Evolutionary conservation across 2,113 vertebrate species (phyloP).

Genomic region (Nothoprocta perdicaria): DNA sequence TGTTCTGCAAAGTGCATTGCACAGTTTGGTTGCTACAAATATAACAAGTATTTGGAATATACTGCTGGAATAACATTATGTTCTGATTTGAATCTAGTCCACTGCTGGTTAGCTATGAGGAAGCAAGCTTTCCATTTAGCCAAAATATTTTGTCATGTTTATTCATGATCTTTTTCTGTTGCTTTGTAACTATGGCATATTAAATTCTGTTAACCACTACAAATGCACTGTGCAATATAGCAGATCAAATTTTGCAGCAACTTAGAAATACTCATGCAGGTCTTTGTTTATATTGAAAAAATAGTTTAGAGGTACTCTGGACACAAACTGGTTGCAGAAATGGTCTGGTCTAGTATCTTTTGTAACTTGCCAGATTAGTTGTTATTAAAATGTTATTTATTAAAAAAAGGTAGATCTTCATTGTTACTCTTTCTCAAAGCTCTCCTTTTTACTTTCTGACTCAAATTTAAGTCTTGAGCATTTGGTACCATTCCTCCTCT

Average conservation of each 20-base stretch:
- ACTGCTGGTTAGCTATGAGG: not conserved
- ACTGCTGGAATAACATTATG: not conserved
- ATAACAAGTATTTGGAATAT: not conserved
- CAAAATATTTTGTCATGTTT: not conserved
- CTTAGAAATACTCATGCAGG: not conserved
- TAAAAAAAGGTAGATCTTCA: not conserved
- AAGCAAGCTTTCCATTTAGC: not conserved
- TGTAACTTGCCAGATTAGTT: not conserved
- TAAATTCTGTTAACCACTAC: slow-evolving; percentile 1
- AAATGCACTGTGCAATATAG: not conserved
- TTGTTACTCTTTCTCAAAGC: not conserved
- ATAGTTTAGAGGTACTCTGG: slow-evolving; percentile 17
- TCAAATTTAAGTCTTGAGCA: not conserved
- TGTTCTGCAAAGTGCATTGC: not conserved
- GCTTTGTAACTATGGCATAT: not conserved
- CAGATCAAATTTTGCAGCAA: slow-evolving; percentile 4
- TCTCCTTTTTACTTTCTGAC: not conserved
- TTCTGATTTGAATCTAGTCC: not conserved
- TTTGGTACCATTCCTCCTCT: not conserved
- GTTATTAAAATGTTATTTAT: not conserved
- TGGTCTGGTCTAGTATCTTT: not conserved
- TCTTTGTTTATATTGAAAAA: not conserved
- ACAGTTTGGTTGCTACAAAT: not conserved
- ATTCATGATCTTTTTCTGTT: not conserved
- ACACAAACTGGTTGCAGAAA: not conserved